Percentiles rank a stretch among this genome's conserved stretches.
Conservation (phyloP, 2,797 vertebrate species). For the Pogonophryne albipinna region DNA sequence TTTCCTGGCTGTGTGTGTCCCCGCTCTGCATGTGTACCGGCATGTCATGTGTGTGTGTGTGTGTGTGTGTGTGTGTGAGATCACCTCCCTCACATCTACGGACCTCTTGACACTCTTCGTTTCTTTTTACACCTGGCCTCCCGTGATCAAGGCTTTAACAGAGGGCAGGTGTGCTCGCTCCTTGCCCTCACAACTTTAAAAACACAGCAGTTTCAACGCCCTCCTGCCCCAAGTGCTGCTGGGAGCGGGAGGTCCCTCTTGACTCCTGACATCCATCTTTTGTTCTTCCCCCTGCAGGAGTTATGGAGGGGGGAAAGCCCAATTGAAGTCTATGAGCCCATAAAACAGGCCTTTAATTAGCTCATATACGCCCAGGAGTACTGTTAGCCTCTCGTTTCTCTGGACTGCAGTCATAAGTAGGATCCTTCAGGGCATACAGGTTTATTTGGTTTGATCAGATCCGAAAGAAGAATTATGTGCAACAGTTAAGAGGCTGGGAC, state of each 20-base stretch:
- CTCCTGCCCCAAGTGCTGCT: slow-evolving; percentile 47
- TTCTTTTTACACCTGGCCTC: slow-evolving; percentile 67
- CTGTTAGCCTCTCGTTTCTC: slow-evolving; percentile 51
- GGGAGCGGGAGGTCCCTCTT: slow-evolving; percentile 35
- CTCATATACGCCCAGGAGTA: slow-evolving; percentile 61
- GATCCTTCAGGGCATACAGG: slow-evolving; percentile 51
- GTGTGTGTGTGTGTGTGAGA: slow-evolving; percentile 20
- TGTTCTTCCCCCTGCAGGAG: slow-evolving; percentile 26
- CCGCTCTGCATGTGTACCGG: slow-evolving; percentile 35
- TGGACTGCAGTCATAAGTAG: slow-evolving; percentile 45
- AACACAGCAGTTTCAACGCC: slow-evolving; percentile 44
- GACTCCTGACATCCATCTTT: slow-evolving; percentile 48
- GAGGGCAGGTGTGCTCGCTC: slow-evolving; percentile 65
- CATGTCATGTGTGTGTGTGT: slow-evolving; percentile 42
- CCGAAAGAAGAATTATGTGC: slow-evolving; percentile 63
- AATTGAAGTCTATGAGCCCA: slow-evolving; percentile 63
- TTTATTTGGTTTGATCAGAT: slow-evolving; percentile 66
- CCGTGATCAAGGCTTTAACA: slow-evolving; percentile 58
- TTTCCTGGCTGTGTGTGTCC: slow-evolving; percentile 24
- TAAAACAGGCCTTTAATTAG: slow-evolving; percentile 80
- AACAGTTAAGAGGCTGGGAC: slow-evolving; percentile 20
- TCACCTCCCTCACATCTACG: slow-evolving; percentile 64
- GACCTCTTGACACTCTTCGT: slow-evolving; percentile 51
- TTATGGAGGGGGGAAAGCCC: slow-evolving; percentile 67
- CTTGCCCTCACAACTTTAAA: slow-evolving; percentile 47